These are phyloP conservation scores for Prietella phreatophila DNA, from an alignment of 2,113 vertebrate species.

Conservation along the genomic window DNA sequence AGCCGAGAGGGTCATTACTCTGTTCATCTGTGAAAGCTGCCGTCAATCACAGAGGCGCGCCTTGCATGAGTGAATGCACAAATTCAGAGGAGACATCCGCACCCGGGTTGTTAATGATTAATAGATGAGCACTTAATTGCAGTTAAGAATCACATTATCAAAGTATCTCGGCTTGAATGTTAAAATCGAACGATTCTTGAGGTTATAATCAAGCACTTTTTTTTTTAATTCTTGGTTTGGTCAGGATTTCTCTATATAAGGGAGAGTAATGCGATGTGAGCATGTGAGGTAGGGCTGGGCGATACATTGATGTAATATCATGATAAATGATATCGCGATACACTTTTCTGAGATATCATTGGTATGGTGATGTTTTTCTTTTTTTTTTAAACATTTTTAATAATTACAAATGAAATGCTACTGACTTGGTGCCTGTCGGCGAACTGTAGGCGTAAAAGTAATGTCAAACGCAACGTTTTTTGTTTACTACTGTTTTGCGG, in stretches of 20 bases:
- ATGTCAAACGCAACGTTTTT: too few relatives aligned
- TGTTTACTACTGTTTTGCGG: too few relatives aligned
- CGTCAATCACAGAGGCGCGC: slow-evolving; percentile 33
- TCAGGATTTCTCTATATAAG: background rate
- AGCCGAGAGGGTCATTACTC: slow-evolving; percentile 16
- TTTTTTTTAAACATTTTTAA: too few relatives aligned
- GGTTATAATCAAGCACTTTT: background rate
- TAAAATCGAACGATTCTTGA: background rate
- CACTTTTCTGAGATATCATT: too few relatives aligned
- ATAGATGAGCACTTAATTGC: background rate
- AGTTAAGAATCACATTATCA: background rate
- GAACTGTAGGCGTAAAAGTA: too few relatives aligned
- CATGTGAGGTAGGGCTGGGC: background rate
- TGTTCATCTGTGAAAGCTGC: slow-evolving; percentile 23
- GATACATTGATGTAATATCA: too few relatives aligned
- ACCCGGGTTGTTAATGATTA: background rate
- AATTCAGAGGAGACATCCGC: background rate
- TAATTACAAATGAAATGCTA: too few relatives aligned
- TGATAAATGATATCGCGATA: too few relatives aligned
- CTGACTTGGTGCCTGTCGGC: too few relatives aligned
- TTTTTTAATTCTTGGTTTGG: background rate
- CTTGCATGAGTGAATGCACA: background rate
- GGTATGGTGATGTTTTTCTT: too few relatives aligned
- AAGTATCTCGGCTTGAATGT: too few relatives aligned
- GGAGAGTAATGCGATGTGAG: background rate